These are phyloP conservation scores for Polylopha cassiicola DNA, from an alignment of 2,888 invertebrate genomes.

Conservation along the genomic window DNA sequence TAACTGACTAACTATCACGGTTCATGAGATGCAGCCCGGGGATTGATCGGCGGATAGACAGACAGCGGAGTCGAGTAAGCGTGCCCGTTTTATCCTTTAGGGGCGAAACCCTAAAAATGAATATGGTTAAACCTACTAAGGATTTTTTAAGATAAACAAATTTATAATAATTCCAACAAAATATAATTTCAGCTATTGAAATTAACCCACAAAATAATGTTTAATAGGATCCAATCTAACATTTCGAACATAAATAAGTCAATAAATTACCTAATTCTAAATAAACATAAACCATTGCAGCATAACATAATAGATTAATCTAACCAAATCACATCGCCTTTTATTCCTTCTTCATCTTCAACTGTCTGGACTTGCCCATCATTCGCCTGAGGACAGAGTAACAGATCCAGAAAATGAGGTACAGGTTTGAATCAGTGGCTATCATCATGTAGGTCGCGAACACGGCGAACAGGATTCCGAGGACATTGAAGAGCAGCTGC, in stretches of 20 bases:
- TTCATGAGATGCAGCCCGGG: too few species aligned
- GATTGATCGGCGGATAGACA: too few species aligned
- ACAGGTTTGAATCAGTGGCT: slow-evolving; percentile 57
- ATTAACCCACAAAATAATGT: too few species aligned
- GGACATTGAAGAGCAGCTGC: slow-evolving; percentile 41
- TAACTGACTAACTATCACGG: too few species aligned
- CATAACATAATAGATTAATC: not conserved
- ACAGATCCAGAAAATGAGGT: slow-evolving; percentile 60
- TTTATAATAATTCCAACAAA: too few species aligned
- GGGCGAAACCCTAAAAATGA: too few species aligned
- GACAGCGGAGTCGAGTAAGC: too few species aligned
- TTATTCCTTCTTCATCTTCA: slow-evolving; percentile 43
- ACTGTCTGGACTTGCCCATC: slow-evolving; percentile 40
- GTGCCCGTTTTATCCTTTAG: too few species aligned
- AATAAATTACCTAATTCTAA: slow-evolving; percentile 16
- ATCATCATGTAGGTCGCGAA: slow-evolving; percentile 59
- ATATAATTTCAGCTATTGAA: too few species aligned
- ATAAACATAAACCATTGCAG: slow-evolving; percentile 3
- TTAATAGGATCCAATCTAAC: too few species aligned
- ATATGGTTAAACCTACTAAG: too few species aligned
- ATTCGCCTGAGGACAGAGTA: slow-evolving; percentile 59
- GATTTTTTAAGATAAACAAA: too few species aligned
- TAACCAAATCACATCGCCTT: not conserved
- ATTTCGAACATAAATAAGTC: slow-evolving; percentile 3
- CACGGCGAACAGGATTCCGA: slow-evolving; percentile 56